phyloP scores from a whole-genome alignment of 1,140 invertebrate species.

The Drosophila tsacasi region DNA sequence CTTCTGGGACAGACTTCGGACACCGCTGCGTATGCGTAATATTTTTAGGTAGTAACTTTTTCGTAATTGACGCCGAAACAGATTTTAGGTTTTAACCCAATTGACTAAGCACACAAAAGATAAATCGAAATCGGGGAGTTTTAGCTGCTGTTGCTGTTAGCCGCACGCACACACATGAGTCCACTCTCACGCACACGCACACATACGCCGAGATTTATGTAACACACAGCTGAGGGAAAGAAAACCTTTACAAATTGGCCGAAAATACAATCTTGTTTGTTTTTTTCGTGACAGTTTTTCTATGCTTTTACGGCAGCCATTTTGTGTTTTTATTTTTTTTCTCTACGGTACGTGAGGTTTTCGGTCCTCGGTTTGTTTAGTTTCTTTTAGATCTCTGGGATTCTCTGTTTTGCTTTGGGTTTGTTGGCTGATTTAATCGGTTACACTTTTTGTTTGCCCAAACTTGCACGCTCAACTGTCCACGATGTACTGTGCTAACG shows the following conservation, averaged over 20 bases:
- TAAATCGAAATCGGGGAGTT: slow-evolving; percentile 34
- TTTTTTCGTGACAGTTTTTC: slow-evolving; percentile 2
- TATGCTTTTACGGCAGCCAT: slow-evolving; percentile 42
- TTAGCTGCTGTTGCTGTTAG: slow-evolving; percentile 49
- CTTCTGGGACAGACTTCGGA: slow-evolving; percentile 5
- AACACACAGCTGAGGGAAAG: slow-evolving; percentile 63
- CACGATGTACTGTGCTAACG: slow-evolving; percentile 77
- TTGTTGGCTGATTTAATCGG: slow-evolving; percentile 27
- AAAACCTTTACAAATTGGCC: slow-evolving; percentile 27
- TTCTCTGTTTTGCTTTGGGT: slow-evolving; percentile 46
- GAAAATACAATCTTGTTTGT: slow-evolving; percentile 20
- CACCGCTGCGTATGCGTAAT: slow-evolving; percentile 57
- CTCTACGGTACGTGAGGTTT: neutral
- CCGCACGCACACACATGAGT: slow-evolving; percentile 48
- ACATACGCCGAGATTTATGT: slow-evolving; percentile 70
- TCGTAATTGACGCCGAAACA: slow-evolving; percentile 66
- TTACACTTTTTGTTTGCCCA: slow-evolving; percentile 31
- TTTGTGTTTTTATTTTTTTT: slow-evolving; percentile 27
- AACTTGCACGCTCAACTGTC: slow-evolving; percentile 79
- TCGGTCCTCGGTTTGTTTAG: slow-evolving; percentile 21
- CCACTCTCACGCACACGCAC: slow-evolving; percentile 50
- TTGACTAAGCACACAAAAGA: slow-evolving; percentile 40
- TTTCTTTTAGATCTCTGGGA: slow-evolving; percentile 13
- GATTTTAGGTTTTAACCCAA: slow-evolving; percentile 26
- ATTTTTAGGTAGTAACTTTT: slow-evolving; percentile 38